Percentiles rank a stretch among this genome's conserved stretches.
Conservation (phyloP, 2,888 invertebrate species). For the Bembecia ichneumoniformis region DNA sequence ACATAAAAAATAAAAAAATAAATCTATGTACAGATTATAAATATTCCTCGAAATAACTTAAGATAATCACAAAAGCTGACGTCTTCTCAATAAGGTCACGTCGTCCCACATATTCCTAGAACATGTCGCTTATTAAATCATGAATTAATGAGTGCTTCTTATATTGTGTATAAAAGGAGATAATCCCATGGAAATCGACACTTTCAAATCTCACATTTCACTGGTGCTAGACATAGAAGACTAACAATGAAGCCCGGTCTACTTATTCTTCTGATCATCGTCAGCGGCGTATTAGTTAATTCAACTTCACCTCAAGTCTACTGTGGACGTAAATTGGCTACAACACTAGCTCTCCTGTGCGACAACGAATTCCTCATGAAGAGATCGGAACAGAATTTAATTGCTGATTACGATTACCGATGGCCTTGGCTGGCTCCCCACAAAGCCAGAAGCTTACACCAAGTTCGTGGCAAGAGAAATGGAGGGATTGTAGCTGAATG, state of each 20-base stretch:
- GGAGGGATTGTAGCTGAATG: constrained; percentile 20
- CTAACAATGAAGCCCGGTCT: constrained; percentile 2
- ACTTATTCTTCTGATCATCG: neutral
- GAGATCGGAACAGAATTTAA: neutral
- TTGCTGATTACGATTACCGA: neutral
- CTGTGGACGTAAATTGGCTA: constrained; percentile 14
- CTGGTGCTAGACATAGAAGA: neutral
- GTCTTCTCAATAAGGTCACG: neutral
- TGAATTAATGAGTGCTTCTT: neutral
- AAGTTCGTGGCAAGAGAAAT: constrained; percentile 4
- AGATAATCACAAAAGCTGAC: too few relatives aligned
- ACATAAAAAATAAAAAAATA: too few relatives aligned
- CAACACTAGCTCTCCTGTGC: constrained; percentile 13
- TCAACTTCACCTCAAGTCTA: constrained; percentile 8
- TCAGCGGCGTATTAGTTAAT: constrained; percentile 1
- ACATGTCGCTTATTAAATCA: neutral
- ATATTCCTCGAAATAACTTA: too few relatives aligned
- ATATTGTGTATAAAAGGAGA: neutral
- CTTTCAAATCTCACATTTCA: neutral
- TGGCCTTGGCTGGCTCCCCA: constrained; percentile 2
- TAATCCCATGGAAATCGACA: neutral
- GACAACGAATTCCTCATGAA: neutral
- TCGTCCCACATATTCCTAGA: neutral
- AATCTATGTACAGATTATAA: too few relatives aligned
- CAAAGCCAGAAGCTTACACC: neutral